A percentile compares a stretch with the other conserved stretches of the same genome.
phyloP scores from a whole-genome alignment of 2,797 vertebrate genomes.

The Vultur gryphus region DNA sequence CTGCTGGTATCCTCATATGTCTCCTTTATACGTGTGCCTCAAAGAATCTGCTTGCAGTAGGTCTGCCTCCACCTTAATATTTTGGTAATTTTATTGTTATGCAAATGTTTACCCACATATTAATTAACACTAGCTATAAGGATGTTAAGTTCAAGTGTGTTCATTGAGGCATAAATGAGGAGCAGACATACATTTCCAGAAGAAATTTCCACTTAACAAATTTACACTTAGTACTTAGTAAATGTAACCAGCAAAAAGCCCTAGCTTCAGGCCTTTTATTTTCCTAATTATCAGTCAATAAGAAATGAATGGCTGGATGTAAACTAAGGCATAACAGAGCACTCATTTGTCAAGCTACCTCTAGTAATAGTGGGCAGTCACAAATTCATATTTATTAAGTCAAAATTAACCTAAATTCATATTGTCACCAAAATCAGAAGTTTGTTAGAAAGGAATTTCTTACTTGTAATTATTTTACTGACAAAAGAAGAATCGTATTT shows the following conservation, averaged over 20 bases:
- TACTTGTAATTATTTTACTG: neutral
- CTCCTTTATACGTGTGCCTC: too few relatives aligned
- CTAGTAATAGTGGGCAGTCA: neutral
- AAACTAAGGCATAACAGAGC: neutral
- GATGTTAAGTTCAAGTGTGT: neutral
- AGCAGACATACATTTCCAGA: neutral
- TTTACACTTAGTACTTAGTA: neutral
- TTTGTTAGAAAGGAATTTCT: neutral
- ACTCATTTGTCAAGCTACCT: neutral
- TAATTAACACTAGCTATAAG: neutral
- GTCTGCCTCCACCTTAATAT: neutral
- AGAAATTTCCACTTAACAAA: neutral
- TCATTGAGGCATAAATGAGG: neutral
- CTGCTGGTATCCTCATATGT: neutral
- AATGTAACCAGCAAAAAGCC: neutral
- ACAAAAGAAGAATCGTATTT: neutral
- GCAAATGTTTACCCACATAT: neutral
- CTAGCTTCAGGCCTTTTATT: neutral
- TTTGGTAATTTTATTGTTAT: neutral
- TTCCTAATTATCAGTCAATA: neutral
- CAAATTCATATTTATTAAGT: neutral
- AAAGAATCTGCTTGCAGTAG: neutral
- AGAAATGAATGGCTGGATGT: neutral
- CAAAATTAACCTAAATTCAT: neutral
- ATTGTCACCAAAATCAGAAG: neutral